These are phyloP conservation scores for Cyrtorhinus lividipennis DNA, from an alignment of 1,140 invertebrate genomes.

Conservation along the genomic window DNA sequence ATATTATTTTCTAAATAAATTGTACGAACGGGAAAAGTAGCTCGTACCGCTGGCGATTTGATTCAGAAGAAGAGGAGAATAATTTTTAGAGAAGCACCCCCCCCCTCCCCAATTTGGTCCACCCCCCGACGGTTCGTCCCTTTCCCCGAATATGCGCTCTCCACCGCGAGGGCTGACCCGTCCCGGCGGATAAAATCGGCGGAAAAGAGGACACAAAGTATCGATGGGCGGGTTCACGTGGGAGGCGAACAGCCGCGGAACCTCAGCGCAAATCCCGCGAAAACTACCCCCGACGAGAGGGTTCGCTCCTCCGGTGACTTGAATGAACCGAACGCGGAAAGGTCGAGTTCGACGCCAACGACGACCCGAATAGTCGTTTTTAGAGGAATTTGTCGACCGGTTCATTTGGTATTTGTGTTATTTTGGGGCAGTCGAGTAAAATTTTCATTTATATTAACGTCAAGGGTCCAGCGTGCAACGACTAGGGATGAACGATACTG, in stretches of 20 bases:
- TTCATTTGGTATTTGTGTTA: no score
- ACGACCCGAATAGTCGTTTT: no score
- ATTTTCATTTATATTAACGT: no score
- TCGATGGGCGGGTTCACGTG: not conserved
- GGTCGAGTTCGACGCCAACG: no score
- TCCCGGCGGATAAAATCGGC: no score
- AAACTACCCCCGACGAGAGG: not conserved
- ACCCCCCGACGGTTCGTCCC: not conserved
- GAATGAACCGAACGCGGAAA: not conserved
- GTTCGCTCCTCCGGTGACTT: not conserved
- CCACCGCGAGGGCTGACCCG: no score
- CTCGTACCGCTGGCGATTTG: not conserved
- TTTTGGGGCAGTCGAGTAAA: no score
- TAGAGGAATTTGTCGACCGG: no score
- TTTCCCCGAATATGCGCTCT: not conserved
- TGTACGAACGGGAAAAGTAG: not conserved
- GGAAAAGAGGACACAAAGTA: not conserved
- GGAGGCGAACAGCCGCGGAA: no score
- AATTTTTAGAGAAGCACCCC: not conserved
- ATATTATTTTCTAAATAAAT: no score
- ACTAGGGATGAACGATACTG: no score
- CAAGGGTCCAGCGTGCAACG: no score
- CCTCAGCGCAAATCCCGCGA: not conserved
- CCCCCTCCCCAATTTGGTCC: not conserved
- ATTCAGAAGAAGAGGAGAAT: not conserved